Evolutionary conservation across 2,113 vertebrate species (phyloP).

Genomic region (Lophochroa leadbeateri): DNA sequence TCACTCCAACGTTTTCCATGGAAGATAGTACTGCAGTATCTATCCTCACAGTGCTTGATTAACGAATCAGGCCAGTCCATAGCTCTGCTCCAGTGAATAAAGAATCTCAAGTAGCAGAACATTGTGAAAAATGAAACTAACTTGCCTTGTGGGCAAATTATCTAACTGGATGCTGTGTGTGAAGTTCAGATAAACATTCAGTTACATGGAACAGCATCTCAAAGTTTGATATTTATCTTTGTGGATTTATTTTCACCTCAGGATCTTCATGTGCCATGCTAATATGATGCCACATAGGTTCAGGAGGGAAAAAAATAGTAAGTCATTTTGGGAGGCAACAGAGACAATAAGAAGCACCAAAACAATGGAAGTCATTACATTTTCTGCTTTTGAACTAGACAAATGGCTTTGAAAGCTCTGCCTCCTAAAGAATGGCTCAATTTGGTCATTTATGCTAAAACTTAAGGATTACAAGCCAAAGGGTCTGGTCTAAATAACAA

Average conservation of each 20-base stretch:
- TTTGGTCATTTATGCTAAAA: constrained; percentile 41
- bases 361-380: constrained; percentile 9
- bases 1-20: background rate
- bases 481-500: constrained; percentile 50
- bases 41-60: background rate
- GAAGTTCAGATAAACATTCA: constrained; percentile 45
- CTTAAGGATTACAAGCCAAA: constrained; percentile 25
- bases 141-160: constrained; percentile 55
- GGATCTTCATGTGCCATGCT: constrained; percentile 30
- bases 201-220: constrained; percentile 21
- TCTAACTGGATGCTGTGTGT: constrained; percentile 45
- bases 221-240: constrained; percentile 46
- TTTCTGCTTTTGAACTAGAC: constrained; percentile 31
- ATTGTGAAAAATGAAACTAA: constrained; percentile 43
- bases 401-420: constrained; percentile 20
- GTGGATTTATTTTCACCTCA: constrained; percentile 60
- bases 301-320: background rate
- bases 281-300: constrained; percentile 18
- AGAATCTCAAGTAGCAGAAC: constrained; percentile 61
- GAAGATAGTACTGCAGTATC: background rate
- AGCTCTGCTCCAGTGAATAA: constrained; percentile 59
- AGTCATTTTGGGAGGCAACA: background rate
- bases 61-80: constrained; percentile 31
- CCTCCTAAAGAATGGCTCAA: background rate
- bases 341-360: background rate